These are phyloP conservation scores for Riptortus pedestris DNA, from an alignment of 1,140 invertebrate genomes.

Conservation along the genomic window DNA sequence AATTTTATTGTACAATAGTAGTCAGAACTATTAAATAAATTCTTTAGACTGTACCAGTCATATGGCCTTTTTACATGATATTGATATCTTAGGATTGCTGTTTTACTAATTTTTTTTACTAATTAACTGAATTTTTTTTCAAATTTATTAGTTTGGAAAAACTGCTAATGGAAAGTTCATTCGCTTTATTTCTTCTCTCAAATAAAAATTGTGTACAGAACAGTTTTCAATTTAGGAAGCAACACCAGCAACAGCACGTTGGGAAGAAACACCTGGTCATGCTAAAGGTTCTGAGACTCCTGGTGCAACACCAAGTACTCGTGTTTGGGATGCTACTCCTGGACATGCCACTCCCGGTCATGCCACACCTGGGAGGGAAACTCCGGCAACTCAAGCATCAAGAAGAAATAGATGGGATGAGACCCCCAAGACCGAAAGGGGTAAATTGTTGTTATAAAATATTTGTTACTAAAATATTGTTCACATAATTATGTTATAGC, in stretches of 20 bases:
- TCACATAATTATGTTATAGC: not conserved
- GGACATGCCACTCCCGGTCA: slow-evolving; percentile 78
- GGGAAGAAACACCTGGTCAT: slow-evolving; percentile 97
- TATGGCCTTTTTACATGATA: too few species aligned
- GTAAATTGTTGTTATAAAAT: slow-evolving; percentile 41
- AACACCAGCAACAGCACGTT: slow-evolving; percentile 69
- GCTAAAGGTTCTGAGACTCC: slow-evolving; percentile 79
- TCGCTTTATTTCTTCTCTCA: too few species aligned
- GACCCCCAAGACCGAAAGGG: slow-evolving; percentile 92
- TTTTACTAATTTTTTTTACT: too few species aligned
- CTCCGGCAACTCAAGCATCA: slow-evolving; percentile 64
- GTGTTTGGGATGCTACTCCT: slow-evolving; percentile 93
- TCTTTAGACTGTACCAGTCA: too few species aligned
- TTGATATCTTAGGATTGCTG: too few species aligned
- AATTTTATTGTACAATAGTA: too few species aligned
- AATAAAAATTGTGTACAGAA: too few species aligned
- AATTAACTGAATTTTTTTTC: too few species aligned
- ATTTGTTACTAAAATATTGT: not conserved
- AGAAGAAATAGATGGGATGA: slow-evolving; percentile 97
- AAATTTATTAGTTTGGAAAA: too few species aligned
- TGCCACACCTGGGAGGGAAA: slow-evolving; percentile 77
- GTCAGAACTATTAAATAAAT: too few species aligned
- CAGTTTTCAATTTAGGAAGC: too few species aligned
- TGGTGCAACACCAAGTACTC: slow-evolving; percentile 77
- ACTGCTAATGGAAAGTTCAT: too few species aligned